These are phyloP conservation scores for Melanerpes aurifrons DNA, from an alignment of 2,113 vertebrate genomes.

Conservation along the genomic window DNA sequence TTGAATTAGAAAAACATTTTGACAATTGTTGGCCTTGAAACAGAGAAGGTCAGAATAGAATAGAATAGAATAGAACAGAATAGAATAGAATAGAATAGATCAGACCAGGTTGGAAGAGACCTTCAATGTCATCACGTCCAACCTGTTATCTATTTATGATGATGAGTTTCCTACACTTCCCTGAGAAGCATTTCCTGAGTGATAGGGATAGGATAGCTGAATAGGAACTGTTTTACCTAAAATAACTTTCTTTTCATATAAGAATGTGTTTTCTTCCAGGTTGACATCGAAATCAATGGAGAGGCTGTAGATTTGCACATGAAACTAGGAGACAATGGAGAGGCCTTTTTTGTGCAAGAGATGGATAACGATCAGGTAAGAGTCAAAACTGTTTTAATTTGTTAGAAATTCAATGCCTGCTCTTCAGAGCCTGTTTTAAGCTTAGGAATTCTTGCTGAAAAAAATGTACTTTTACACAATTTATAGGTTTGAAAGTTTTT, in stretches of 20 bases:
- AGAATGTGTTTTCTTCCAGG: slow-evolving; percentile 76
- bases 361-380: slow-evolving; percentile 85
- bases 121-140: no score
- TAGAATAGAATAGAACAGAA: no score
- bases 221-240: not conserved
- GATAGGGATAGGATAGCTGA: not conserved
- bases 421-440: not conserved
- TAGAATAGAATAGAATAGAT: no score
- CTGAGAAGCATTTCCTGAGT: not conserved
- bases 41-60: not conserved
- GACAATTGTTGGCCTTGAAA: not conserved
- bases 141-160: no score
- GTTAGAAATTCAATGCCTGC: not conserved
- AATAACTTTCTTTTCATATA: not conserved
- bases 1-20: not conserved
- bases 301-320: slow-evolving; percentile 94
- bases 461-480: not conserved
- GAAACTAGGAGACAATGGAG: slow-evolving; percentile 97
- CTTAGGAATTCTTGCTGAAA: not conserved
- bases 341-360: slow-evolving; percentile 97
- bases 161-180: not conserved
- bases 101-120: no score
- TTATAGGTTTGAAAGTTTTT: not conserved
- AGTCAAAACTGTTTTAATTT: not conserved
- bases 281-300: slow-evolving; percentile 97